Conservation (phyloP, 1,140 invertebrate species). For the Neodiprion fabricii region DNA sequence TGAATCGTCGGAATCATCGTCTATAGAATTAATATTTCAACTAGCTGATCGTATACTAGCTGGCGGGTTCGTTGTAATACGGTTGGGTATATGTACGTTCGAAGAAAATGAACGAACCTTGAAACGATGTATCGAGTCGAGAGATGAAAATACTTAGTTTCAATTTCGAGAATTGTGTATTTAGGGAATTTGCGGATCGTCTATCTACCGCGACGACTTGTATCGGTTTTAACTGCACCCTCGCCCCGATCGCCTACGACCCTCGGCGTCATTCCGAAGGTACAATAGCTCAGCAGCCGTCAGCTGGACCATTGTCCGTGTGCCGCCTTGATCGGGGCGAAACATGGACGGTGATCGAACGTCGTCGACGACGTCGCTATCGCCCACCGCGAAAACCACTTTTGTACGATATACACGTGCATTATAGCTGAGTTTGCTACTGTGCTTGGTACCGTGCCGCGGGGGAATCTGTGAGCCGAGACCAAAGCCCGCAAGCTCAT, state of each 20-base stretch:
- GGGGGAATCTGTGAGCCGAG: background rate
- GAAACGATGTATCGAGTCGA: no score
- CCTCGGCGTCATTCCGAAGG: no score
- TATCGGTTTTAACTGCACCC: no score
- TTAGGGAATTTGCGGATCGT: no score
- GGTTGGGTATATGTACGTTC: background rate
- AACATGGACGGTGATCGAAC: conserved; percentile 2
- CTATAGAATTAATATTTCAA: background rate
- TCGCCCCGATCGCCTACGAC: no score
- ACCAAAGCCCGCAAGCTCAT: conserved; percentile 1
- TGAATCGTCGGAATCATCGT: no score
- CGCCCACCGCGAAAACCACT: background rate
- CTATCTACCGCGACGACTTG: no score
- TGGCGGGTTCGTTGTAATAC: background rate
- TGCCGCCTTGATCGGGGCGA: background rate
- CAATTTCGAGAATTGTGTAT: no score
- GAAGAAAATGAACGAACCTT: no score
- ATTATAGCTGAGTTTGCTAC: background rate
- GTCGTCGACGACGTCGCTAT: background rate
- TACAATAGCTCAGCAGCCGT: background rate
- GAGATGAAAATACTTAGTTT: no score
- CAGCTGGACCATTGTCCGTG: background rate
- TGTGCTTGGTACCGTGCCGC: background rate
- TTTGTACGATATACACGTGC: background rate
- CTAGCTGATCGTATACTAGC: background rate